Evolutionary conservation across 2,797 vertebrate species (phyloP).

Genomic region (Rhinella marina): DNA sequence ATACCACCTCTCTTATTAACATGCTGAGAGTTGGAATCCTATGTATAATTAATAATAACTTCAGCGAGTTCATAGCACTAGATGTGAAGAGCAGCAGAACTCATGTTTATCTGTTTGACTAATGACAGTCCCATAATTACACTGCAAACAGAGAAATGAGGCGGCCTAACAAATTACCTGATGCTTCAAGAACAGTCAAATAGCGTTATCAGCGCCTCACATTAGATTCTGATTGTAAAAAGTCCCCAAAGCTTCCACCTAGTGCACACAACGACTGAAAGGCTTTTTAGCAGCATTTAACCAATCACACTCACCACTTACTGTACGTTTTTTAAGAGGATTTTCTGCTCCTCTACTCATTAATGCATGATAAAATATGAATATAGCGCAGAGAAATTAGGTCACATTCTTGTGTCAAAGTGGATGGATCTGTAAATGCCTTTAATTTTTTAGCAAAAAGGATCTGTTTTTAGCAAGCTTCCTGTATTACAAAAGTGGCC

Average conservation of each 20-base stretch:
- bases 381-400: conserved; percentile 30
- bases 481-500: not conserved
- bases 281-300: conserved; percentile 6
- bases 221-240: conserved; percentile 14
- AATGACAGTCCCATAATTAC: conserved; percentile 34
- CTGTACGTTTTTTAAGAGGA: conserved; percentile 27
- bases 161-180: conserved; percentile 42
- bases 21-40: not conserved
- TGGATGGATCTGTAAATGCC: not conserved
- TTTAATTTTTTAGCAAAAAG: not conserved
- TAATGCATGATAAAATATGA: conserved; percentile 30
- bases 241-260: conserved; percentile 16
- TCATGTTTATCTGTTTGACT: conserved; percentile 43
- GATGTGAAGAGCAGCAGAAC: conserved; percentile 5
- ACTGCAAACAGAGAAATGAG: conserved; percentile 37
- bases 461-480: conserved; percentile 2
- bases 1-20: no score
- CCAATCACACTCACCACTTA: conserved; percentile 20
- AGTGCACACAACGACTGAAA: not conserved
- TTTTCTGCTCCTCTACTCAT: conserved; percentile 26
- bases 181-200: conserved; percentile 4
- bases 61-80: not conserved
- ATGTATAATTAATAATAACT: conserved; percentile 30
- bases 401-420: conserved; percentile 28
- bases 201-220: conserved; percentile 26